Evolutionary conservation across 2,113 vertebrate species (phyloP).

Genomic region (Poecile atricapillus): DNA sequence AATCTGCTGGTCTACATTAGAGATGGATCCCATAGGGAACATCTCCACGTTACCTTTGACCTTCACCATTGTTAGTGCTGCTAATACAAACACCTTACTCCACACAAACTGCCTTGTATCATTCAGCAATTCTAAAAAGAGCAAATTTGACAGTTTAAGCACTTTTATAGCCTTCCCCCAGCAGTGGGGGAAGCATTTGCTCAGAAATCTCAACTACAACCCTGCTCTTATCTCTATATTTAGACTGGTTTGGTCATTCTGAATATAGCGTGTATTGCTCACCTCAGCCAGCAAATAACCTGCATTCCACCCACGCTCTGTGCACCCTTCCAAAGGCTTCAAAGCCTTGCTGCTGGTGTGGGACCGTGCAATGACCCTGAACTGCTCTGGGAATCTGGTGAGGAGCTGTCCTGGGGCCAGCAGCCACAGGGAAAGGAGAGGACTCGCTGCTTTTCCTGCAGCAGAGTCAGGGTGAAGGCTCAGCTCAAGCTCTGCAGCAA

Average conservation of each 20-base stretch:
- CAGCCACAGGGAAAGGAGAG: neutral
- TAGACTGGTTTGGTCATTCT: neutral
- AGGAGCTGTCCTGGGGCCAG: neutral
- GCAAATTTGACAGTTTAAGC: neutral
- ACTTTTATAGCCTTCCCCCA: neutral
- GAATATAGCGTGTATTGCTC: neutral
- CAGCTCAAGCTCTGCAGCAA: neutral
- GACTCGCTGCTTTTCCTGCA: neutral
- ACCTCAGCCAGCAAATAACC: neutral
- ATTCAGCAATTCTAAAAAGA: neutral
- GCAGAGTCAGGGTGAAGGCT: neutral
- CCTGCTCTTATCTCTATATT: conserved; percentile 4
- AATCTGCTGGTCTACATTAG: neutral
- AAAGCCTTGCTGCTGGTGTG: neutral
- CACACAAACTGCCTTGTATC: neutral
- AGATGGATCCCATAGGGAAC: neutral
- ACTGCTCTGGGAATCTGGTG: neutral
- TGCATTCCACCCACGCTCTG: neutral
- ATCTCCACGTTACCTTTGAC: neutral
- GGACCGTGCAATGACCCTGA: neutral
- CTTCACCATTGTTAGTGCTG: neutral
- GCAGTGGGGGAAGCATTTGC: neutral
- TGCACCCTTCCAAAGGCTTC: neutral
- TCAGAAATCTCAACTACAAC: conserved; percentile 23
- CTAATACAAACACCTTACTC: neutral